These are phyloP conservation scores for Paradoxurus hermaphroditus DNA, from an alignment of 2,113 vertebrate genomes.

Conservation along the genomic window DNA sequence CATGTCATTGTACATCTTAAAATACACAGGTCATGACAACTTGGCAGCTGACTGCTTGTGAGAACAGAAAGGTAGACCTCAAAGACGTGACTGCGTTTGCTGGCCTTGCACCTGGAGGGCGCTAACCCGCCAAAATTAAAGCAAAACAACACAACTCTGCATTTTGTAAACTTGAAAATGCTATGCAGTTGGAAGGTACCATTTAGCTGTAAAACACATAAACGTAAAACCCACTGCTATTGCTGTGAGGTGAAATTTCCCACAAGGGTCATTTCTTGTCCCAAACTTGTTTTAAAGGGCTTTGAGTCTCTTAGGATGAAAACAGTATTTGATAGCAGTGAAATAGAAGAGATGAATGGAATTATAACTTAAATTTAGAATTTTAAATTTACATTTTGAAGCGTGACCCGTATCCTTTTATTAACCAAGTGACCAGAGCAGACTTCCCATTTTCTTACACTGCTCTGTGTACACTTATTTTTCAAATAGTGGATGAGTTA, in stretches of 20 bases:
- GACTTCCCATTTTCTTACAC: background rate
- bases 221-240: background rate
- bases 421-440: background rate
- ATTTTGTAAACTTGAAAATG: slow-evolving; percentile 3
- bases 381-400: slow-evolving; percentile 29
- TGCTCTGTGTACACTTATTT: background rate
- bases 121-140: background rate
- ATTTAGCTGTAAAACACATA: background rate
- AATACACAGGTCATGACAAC: background rate
- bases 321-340: background rate
- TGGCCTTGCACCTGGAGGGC: background rate
- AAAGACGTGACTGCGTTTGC: background rate
- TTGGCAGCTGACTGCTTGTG: background rate
- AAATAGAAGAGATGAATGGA: slow-evolving; percentile 4
- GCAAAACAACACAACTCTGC: background rate
- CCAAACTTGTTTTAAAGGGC: slow-evolving; percentile 9
- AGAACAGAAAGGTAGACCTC: background rate
- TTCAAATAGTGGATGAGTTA: background rate
- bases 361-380: slow-evolving; percentile 7
- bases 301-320: background rate
- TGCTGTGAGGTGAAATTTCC: background rate
- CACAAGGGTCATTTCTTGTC: background rate
- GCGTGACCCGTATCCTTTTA: background rate
- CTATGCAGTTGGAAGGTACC: background rate
- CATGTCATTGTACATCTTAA: background rate